Percentiles rank a stretch among this genome's conserved stretches.
Conservation (phyloP, 2,113 vertebrate genomes). For the Pseudopodoces humilis region DNA sequence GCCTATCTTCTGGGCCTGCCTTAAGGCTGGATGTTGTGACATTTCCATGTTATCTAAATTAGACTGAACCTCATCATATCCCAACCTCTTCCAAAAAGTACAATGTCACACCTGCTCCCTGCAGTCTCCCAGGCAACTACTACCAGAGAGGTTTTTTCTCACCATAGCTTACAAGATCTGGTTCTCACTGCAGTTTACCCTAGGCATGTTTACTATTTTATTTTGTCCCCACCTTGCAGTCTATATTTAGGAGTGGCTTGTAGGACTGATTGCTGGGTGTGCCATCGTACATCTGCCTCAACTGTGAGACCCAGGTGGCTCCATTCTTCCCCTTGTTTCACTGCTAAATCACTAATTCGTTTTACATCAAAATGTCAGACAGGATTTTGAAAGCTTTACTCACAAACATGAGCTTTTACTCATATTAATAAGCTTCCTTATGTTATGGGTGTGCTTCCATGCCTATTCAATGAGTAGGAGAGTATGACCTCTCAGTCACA, state of each 20-base stretch:
- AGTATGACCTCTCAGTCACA: neutral
- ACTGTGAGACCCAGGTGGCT: fast-evolving
- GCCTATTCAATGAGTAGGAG: neutral
- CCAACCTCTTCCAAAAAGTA: neutral
- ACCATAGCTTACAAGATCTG: neutral
- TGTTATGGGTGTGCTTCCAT: neutral
- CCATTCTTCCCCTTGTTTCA: neutral
- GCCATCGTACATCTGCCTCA: fast-evolving
- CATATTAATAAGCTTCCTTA: neutral
- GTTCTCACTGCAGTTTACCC: neutral
- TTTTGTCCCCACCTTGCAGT: neutral
- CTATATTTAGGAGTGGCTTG: neutral
- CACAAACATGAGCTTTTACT: neutral
- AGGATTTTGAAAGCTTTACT: neutral
- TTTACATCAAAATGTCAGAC: neutral
- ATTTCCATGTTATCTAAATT: neutral
- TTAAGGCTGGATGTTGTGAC: neutral
- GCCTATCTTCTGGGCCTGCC: neutral
- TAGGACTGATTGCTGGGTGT: neutral
- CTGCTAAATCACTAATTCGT: neutral
- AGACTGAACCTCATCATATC: neutral
- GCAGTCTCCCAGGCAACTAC: fast-evolving
- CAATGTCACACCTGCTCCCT: fast-evolving
- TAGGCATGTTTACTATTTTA: neutral
- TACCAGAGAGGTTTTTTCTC: neutral